Base-by-base conservation (phyloP, 2,113 vertebrate genomes). In the Narcine bancroftii region DNA sequence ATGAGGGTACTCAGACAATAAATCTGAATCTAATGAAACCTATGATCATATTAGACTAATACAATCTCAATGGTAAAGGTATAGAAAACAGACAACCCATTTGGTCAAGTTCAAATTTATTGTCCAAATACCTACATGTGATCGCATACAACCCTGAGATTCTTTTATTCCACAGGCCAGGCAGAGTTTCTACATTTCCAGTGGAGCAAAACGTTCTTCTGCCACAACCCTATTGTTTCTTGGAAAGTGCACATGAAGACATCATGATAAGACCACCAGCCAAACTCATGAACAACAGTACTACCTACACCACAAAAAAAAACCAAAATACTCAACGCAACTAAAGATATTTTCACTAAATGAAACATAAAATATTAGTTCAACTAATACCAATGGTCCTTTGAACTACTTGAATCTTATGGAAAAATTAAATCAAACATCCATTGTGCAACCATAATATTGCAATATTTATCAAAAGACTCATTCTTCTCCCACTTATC, bases 361-460 rank as follows among this genome's bases (percentile, higher is more conserved):
- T 26, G 53, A 50, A 77, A 47, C 21, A 7, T 63, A 21, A 79
- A 72, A 33, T 53, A 81, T 53, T 11, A 50, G 47, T 81, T 81
- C 47, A 83, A 53, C 42, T 83, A 9, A 83, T n/a, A 53, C 53
- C 60, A 56, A 60, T 60, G 60, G 33, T 21, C 36, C 11, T 56
- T 87, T 63, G 13, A 63, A 87, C 47, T 53, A 83, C 50, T 83
- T 33, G 36, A 87, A 87, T 87, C 53, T 60, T 87, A 83, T 24
- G 6, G 66, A 24, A 87, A 39, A 87, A n/a, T n/a, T 39, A 10
- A n/a, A 87, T 17, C 53, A 87, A 87, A 63, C n/a, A 63, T 63
- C 53, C 33, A 60, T 60, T 87, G 10, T 53, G 60, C 13, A 76
- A 33, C 47, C 29, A 83, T 53, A 53, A 79, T 45, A 79, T 79